Conservation (phyloP, 2,888 invertebrate genomes). For the Psylliodes chrysocephalus region DNA sequence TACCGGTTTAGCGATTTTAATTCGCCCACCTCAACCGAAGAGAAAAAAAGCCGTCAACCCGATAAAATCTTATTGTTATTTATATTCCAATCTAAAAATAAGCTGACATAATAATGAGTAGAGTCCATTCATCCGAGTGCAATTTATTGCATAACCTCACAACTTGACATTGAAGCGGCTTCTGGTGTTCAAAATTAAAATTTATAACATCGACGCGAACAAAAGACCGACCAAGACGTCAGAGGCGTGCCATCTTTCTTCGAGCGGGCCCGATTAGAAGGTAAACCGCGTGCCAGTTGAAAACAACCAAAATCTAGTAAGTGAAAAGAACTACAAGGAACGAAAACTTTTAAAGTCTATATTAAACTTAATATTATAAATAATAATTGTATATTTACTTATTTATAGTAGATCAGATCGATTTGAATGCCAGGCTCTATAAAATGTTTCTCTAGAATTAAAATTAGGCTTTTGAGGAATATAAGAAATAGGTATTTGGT, state of each 20-base stretch:
- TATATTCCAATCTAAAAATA: slow-evolving; percentile 34
- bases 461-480: too few species aligned
- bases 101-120: slow-evolving; percentile 33
- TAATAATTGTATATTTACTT: too few species aligned
- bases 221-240: slow-evolving; percentile 11
- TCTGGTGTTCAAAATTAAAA: slow-evolving; percentile 33
- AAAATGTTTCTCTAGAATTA: too few species aligned
- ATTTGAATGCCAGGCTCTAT: too few species aligned
- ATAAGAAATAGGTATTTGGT: too few species aligned
- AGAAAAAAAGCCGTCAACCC: background rate
- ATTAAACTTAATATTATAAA: too few species aligned
- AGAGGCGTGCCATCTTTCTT: slow-evolving; percentile 20
- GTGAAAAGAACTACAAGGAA: too few species aligned
- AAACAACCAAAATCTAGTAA: too few species aligned
- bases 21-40: slow-evolving; percentile 4
- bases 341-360: too few species aligned
- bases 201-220: slow-evolving; percentile 29
- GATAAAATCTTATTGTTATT: slow-evolving; percentile 28
- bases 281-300: background rate
- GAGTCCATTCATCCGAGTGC: slow-evolving; percentile 31
- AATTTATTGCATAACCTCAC: slow-evolving; percentile 33
- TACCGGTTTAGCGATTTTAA: slow-evolving; percentile 11
- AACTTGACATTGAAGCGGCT: slow-evolving; percentile 32
- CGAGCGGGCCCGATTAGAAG: background rate
- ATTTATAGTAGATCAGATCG: too few species aligned